These are phyloP conservation scores for Cheilosia vernalis DNA, from an alignment of 2,888 invertebrate genomes.

Conservation along the genomic window DNA sequence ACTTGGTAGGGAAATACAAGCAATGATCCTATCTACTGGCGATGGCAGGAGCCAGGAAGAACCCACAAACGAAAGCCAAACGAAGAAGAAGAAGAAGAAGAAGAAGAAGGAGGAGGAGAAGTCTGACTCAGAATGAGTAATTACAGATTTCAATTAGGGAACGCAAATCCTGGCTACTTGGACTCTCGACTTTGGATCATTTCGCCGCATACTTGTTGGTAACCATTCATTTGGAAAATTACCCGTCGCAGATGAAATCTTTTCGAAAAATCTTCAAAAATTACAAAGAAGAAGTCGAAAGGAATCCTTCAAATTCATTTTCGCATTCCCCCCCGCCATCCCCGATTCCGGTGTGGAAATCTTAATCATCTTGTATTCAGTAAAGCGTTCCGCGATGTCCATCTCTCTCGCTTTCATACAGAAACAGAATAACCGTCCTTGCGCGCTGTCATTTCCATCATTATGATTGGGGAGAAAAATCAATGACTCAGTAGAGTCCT, in stretches of 20 bases:
- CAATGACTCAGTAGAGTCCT: conserved; percentile 44
- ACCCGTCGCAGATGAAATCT: conserved; percentile 69
- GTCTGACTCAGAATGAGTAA: conserved; percentile 69
- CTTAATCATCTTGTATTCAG: conserved; percentile 72
- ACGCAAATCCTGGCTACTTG: conserved; percentile 58
- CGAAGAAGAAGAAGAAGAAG: conserved; percentile 10
- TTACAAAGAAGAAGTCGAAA: conserved; percentile 29
- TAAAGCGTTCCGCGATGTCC: conserved; percentile 50
- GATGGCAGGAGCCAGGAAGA: conserved; percentile 49
- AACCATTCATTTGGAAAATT: conserved; percentile 72
- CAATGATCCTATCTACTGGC: conserved; percentile 19
- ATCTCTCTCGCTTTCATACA: conserved; percentile 47
- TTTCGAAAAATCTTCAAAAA: conserved; percentile 40
- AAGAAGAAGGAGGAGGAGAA: conserved; percentile 25
- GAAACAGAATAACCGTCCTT: background rate
- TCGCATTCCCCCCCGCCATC: conserved; percentile 43
- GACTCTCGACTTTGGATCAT: conserved; percentile 17
- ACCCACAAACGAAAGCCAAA: background rate
- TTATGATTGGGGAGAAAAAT: conserved; percentile 61
- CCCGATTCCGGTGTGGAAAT: conserved; percentile 56
- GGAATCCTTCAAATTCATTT: conserved; percentile 69
- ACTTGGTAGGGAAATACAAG: background rate
- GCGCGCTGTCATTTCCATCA: conserved; percentile 58
- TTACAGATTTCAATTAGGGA: conserved; percentile 73
- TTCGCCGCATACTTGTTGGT: conserved; percentile 8